Evolutionary conservation across 2,113 vertebrate genomes (phyloP), one percentile per base, ranked within the genome.

Genomic region (Proterorhinus semilunaris): DNA sequence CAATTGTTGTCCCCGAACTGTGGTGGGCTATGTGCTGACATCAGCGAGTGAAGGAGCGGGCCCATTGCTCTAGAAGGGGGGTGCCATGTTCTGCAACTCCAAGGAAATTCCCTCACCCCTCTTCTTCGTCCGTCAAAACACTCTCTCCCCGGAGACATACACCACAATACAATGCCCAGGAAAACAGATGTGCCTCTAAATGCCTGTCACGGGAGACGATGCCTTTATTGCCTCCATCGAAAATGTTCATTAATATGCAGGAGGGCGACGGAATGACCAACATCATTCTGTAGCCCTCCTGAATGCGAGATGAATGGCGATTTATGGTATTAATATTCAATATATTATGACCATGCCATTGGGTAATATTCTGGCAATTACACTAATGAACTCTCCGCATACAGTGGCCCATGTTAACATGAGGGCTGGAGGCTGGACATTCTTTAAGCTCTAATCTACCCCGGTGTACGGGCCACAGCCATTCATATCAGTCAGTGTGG

Each of bases 321-420:
- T 83, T 87, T 86, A 83, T 80, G 62, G 77, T 67, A 79, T 88
- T 90, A 86, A 86, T 83, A 85, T 87, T 86, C 76, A 66, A 84
- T 84, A 87, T 78, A 84, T 86, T 85, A 85, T 78, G 87, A 82
- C 81, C 81, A 73, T 73, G 83, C 88, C 85, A 89, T 65, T 84
- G 87, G 87, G 82, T 83, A 79, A 88, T 87, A 89, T 84, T 85
- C 72, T 82, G 72, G 73, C 84, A 88, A 89, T 90, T 86, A 90
- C 79, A 84, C 85, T 87, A 87, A 87, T 90, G 88, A 88, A 87
- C 75, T 87, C 85, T 83, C 78, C 55, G 81, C 82, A 76, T 48
- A 83, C 80, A 53, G 63, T 83, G 87, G 74, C 74, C 71, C 77
- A 42, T 83, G 86, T 88, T 89, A 89, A 87, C 86, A 87, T 84